phyloP scores from a whole-genome alignment of 1,140 invertebrate species.

The Cyclina sinensis region DNA sequence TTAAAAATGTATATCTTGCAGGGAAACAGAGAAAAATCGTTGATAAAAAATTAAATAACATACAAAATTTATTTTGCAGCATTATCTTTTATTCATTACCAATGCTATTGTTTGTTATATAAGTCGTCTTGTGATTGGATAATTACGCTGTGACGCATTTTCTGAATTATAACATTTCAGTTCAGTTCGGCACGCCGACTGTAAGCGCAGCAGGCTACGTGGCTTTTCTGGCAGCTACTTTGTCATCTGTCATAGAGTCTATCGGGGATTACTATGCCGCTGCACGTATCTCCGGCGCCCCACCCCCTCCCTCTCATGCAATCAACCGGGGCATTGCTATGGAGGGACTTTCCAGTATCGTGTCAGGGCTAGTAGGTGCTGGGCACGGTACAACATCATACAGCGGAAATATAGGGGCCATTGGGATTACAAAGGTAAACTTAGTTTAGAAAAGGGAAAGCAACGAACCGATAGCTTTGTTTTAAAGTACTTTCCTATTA shows the following conservation, averaged over 20 bases:
- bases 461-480: too few relatives aligned
- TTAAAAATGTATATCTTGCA: too few relatives aligned
- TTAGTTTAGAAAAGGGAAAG: too few relatives aligned
- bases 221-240: conserved; percentile 94
- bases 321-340: conserved; percentile 91
- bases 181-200: conserved; percentile 90
- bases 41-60: too few relatives aligned
- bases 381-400: conserved; percentile 95
- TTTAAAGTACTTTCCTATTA: too few relatives aligned
- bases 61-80: too few relatives aligned
- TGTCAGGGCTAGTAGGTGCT: conserved; percentile 94
- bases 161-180: too few relatives aligned
- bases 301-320: conserved; percentile 93
- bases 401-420: conserved; percentile 94
- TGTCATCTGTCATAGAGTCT: conserved; percentile 95
- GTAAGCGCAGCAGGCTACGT: conserved; percentile 91
- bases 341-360: conserved; percentile 94
- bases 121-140: too few relatives aligned
- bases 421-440: conserved; percentile 90
- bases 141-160: too few relatives aligned
- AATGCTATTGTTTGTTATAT: too few relatives aligned
- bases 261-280: conserved; percentile 96
- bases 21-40: too few relatives aligned
- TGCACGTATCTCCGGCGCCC: conserved; percentile 92
- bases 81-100: too few relatives aligned